Evolutionary conservation across 2,113 vertebrate species (phyloP).

Genomic region (Odobenus rosmarus): DNA sequence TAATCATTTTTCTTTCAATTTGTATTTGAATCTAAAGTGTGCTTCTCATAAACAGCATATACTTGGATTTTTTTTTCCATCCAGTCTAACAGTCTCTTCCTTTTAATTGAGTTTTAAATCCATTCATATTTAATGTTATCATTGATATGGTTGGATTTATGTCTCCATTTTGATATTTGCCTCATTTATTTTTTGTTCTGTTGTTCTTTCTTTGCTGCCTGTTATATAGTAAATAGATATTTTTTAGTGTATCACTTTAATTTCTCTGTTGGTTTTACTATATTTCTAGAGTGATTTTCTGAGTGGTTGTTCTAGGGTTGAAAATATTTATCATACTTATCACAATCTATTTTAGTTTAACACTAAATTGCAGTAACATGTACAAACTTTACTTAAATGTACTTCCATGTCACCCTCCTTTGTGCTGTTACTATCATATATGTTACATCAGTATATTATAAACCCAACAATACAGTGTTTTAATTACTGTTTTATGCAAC

Average conservation of each 20-base stretch:
- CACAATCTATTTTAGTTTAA: constrained; percentile 26
- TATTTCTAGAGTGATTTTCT: neutral
- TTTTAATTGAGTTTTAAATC: neutral
- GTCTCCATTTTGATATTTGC: constrained; percentile 21
- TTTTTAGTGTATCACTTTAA: neutral
- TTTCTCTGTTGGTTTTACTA: neutral
- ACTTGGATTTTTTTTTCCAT: neutral
- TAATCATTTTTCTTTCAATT: neutral
- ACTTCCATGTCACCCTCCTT: neutral
- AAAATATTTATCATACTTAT: neutral
- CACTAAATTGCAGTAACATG: neutral
- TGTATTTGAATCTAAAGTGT: neutral
- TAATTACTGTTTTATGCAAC: neutral
- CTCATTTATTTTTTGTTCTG: neutral
- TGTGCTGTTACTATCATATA: neutral
- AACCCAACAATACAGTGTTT: neutral
- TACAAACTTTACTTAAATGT: neutral
- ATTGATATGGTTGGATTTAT: neutral
- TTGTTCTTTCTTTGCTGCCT: neutral
- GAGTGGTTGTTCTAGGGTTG: neutral
- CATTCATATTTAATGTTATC: neutral
- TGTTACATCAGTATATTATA: neutral
- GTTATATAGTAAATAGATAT: neutral
- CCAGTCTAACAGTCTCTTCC: neutral
- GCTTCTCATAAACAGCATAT: neutral